Base-by-base conservation (phyloP, 2,797 vertebrate species). In the Semotilus atromaculatus region DNA sequence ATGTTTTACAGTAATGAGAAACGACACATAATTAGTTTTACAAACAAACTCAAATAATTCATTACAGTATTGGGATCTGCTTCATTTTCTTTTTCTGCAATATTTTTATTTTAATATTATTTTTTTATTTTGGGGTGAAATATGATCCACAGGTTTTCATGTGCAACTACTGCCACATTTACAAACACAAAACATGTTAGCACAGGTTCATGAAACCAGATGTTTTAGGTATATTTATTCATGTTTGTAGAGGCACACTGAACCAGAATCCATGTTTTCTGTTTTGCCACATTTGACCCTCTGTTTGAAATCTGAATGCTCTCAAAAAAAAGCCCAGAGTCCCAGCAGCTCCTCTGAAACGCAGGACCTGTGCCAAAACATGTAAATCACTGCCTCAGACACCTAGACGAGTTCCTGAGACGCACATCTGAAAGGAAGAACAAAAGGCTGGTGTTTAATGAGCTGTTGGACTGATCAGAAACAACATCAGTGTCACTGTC, bases 291-390 rank as follows among this genome's bases (percentile, higher is more conserved):
- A 6, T 43, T 18, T 31, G 34, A 23, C 34, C 43, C 26, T 34
- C 8, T 0, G 40, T 72, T 16, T 45, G 40, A 26, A 16, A 70
- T 18, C 13, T 36, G n/a, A 73, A 7, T 16, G 7, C 51, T 81
- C 26, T 73, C 10, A 48, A 36, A 68, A 76, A 66, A 77, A 10
- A 84, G 70, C 48, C 62, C 71, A 71, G 83, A 81, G 84, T 88
- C 51, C 77, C 81, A 58, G 82, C 75, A 88, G 81, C 85, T 89
- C 76, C 82, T 89, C 77, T 88, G 87, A 87, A 73, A 80, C 87
- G 82, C 84, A 83, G 85, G 89, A 89, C 87, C 86, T 40, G 92
- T 94, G 93, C 93, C 94, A 94, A 94, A 93, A 86, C 55, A 88
- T 74, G 91, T 89, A 84, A 78, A 77, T 90, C 62, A 62, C 79